These are phyloP conservation scores for Danaus plexippus DNA, from an alignment of 1,140 invertebrate species.

Conservation along the genomic window DNA sequence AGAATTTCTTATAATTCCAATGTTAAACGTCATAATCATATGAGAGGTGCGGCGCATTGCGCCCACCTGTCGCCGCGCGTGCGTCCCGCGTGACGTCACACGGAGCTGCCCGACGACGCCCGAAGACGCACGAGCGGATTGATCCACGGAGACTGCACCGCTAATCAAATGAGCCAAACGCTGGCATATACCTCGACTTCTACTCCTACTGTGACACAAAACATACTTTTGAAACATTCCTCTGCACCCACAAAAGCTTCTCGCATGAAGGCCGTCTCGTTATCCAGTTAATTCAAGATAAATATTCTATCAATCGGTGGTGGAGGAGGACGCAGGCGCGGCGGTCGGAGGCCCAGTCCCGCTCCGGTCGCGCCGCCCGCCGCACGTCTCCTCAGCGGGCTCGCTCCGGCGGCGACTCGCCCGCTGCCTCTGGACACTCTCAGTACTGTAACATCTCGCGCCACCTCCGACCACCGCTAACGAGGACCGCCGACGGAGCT, in stretches of 20 bases:
- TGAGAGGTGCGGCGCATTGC: constrained; percentile 65
- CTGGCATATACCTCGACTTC: background rate
- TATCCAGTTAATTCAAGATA: constrained; percentile 70
- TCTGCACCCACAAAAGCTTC: constrained; percentile 9
- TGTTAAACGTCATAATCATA: constrained; percentile 68
- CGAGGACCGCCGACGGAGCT: constrained; percentile 17
- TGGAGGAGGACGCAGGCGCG: constrained; percentile 46
- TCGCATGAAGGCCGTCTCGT: constrained; percentile 35
- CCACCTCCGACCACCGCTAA: constrained; percentile 16
- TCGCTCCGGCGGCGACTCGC: constrained; percentile 55
- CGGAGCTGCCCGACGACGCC: constrained; percentile 32
- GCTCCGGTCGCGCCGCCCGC: constrained; percentile 57
- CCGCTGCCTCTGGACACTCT: constrained; percentile 37
- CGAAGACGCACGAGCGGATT: constrained; percentile 45
- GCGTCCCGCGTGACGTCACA: constrained; percentile 60
- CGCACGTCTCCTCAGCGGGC: constrained; percentile 50
- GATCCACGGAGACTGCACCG: constrained; percentile 41
- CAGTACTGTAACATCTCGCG: constrained; percentile 19
- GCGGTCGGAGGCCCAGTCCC: constrained; percentile 47
- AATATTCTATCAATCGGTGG: constrained; percentile 67
- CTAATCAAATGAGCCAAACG: constrained; percentile 7
- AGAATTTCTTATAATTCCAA: constrained; percentile 49
- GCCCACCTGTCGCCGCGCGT: constrained; percentile 67
- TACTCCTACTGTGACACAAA: constrained; percentile 1
- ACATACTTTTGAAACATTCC: background rate